Percentiles rank a stretch among this genome's conserved stretches.
Conservation (phyloP, 1,140 invertebrate species). For the Achatina immaculata region DNA sequence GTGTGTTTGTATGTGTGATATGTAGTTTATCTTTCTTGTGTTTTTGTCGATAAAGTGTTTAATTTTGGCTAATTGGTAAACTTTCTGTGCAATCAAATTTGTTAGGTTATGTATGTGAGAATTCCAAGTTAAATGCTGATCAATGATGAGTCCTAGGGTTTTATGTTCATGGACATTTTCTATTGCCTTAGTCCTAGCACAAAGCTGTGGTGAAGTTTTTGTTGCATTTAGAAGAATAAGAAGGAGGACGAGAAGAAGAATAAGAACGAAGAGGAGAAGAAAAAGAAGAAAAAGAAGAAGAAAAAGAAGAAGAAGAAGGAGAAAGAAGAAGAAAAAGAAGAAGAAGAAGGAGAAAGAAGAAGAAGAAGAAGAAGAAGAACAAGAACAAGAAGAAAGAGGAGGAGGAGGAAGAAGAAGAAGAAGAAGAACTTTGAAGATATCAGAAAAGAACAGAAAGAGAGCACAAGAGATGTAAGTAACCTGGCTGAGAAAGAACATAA, state of each 20-base stretch:
- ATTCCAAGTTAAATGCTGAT: too few species aligned
- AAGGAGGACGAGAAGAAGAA: not conserved
- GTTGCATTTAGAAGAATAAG: not conserved
- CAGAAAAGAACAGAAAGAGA: not conserved
- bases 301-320: not conserved
- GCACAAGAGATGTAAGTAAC: not conserved
- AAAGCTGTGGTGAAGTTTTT: not conserved
- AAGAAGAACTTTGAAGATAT: not conserved
- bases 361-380: not conserved
- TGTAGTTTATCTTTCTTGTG: too few species aligned
- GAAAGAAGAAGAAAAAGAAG: not conserved
- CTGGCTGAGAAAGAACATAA: slow-evolving; percentile 1
- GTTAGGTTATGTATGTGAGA: too few species aligned
- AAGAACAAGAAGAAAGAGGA: not conserved
- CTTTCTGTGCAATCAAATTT: too few species aligned
- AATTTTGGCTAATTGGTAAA: too few species aligned
- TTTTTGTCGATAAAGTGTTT: too few species aligned
- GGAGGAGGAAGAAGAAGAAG: not conserved
- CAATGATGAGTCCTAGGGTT: too few species aligned
- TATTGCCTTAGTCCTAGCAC: too few species aligned
- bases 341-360: not conserved
- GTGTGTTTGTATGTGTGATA: too few species aligned
- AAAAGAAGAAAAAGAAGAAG: not conserved
- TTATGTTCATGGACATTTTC: too few species aligned
- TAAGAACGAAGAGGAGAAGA: not conserved